Evolutionary conservation across 1,140 invertebrate genomes (phyloP), one percentile per base, ranked within the genome.

Genomic region (Drosophila willistoni): DNA sequence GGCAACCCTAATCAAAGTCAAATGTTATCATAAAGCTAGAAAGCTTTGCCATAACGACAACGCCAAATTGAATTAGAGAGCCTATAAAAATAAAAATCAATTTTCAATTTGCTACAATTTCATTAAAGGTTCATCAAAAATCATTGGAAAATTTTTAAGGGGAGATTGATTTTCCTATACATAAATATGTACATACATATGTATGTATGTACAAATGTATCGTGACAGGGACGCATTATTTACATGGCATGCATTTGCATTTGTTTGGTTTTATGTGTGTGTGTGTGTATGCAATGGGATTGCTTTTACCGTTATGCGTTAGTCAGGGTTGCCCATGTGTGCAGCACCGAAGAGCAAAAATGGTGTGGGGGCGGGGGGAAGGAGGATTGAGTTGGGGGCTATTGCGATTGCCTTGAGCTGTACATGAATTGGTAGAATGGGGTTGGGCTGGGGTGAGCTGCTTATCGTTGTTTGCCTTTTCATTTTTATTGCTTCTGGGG

Each of bases 391-490:
- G 17, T 34, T 19, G 19, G 56, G 65, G 25, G 33, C 7, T 47
- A 47, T 47, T 19, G 14, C 44, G 44, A 47, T 47, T 47, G 44
- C 7, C 14, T 47, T 47, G 44, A 47, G 14, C 14, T 47, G 17
- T 22, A n/a, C n/a, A 51, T 22, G 44, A 9, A 51, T 22, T 10
- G 44, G 1, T 12, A 10, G 44, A 19, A 22, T 55, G 13, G 41
- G 13, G 33, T 33, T 44, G 47, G 44, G 17, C 9, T 36, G 39
- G 47, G 29, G 29, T 29, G 29, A 29, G 79, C 79, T 87, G 79
- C 79, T 87, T 86, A 86, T 86, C 82, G 83, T 56, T 87, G 83
- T 87, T 87, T 87, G 83, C 83, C 72, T 87, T 86, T 87, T 87
- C 77, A 86, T 86, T 86, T 86, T 73, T 86, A 86, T 87, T 82